Base-by-base conservation (phyloP, 2,888 invertebrate species). In the Junonia oenone region DNA sequence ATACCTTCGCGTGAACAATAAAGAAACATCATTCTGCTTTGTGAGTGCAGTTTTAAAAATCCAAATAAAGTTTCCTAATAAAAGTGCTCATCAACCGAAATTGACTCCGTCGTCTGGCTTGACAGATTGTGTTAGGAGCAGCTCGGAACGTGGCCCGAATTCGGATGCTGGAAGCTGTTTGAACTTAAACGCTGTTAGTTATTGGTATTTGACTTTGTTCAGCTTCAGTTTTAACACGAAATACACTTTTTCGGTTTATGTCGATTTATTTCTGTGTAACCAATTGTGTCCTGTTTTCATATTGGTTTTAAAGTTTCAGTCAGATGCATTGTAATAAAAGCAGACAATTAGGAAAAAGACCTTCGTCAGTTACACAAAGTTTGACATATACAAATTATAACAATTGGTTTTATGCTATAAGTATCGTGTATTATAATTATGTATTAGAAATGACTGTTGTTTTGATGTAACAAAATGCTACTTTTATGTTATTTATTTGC, bases 51-150 rank as follows among this genome's bases (percentile, higher is more conserved):
- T 68, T 72, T 70, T 75, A 72, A 72, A 74, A 74, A 70, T 71
- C 51, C 72, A 55, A 57, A 61, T 59, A 65, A 67, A 79, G 63
- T 75, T 77, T 78, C 67, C 69, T 69, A 75, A 78, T 80, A 80
- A 76, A 80, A 75, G 71, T 71, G 70, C 66, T 73, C 71, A 74
- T 76, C 72, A 75, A 71, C 71, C 67, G 63, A 67, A 75, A 77
- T 72, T 71, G 61, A 57, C 56, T 62, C 26, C 43, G 22, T 26
- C 43, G 17, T 6, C 22, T 6, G 54, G 66, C 50, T 58, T 51
- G 26, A 29, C 35, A 43, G 43, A 43, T 43, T 43, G 22, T 43
- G 43, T 43, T 22, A 26, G 43, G 43, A 6, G 13, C 22, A 43
- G 43, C 22, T 22, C 13, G 8, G 19, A 15, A 15, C 38, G 38